These are phyloP conservation scores for Chelonus formosanus DNA, from an alignment of 2,888 invertebrate genomes.

Conservation along the genomic window DNA sequence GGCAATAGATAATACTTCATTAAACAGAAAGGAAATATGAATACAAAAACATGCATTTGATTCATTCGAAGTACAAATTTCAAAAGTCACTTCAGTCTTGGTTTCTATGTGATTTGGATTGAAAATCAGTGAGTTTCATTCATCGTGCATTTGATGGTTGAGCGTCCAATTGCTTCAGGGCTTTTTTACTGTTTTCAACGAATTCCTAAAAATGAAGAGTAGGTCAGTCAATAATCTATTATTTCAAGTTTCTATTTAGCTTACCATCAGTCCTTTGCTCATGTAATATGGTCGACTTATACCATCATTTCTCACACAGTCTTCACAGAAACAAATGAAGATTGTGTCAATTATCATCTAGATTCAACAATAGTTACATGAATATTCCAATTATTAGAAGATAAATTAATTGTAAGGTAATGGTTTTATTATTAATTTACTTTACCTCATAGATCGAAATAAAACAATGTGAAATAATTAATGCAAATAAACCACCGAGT, in stretches of 20 bases:
- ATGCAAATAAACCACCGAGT: slow-evolving; percentile 73
- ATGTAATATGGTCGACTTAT: slow-evolving; percentile 71
- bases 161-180: slow-evolving; percentile 52
- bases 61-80: too few relatives aligned
- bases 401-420: too few relatives aligned
- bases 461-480: slow-evolving; percentile 76
- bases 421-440: slow-evolving; percentile 16
- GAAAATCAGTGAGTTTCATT: slow-evolving; percentile 15
- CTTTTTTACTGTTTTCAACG: slow-evolving; percentile 71
- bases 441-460: slow-evolving; percentile 78
- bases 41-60: too few relatives aligned
- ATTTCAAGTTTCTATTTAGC: slow-evolving; percentile 34
- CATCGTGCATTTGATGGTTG: slow-evolving; percentile 34
- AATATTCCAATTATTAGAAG: too few relatives aligned
- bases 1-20: background rate
- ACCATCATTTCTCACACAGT: slow-evolving; percentile 74
- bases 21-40: too few relatives aligned
- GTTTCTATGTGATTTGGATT: background rate
- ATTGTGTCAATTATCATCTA: slow-evolving; percentile 77
- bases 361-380: too few relatives aligned
- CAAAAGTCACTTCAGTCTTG: slow-evolving; percentile 11
- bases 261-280: slow-evolving; percentile 72
- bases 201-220: slow-evolving; percentile 64
- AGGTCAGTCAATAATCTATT: slow-evolving; percentile 5
- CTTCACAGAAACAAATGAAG: slow-evolving; percentile 76